Evolutionary conservation across 2,888 invertebrate genomes (phyloP).

Genomic region (Unio pictorum): DNA sequence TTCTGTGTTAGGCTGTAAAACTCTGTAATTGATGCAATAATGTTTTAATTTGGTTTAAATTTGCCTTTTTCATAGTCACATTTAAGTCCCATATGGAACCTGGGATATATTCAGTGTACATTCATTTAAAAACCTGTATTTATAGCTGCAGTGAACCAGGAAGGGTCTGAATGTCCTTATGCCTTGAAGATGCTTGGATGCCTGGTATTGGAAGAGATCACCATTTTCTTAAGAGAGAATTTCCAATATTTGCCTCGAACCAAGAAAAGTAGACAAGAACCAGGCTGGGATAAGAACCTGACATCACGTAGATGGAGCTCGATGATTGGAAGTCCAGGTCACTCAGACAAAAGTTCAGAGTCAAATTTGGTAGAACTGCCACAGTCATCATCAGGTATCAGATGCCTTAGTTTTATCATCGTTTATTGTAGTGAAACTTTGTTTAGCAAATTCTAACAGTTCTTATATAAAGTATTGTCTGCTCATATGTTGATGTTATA

Average conservation of each 20-base stretch:
- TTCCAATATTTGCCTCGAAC: conserved; percentile 81
- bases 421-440: neutral
- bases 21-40: no score
- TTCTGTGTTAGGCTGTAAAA: no score
- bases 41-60: no score
- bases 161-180: conserved; percentile 76
- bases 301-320: conserved; percentile 88
- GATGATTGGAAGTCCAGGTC: conserved; percentile 95
- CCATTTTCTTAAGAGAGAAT: conserved; percentile 95
- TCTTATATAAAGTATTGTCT: neutral
- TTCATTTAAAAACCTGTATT: neutral
- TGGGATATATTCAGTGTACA: neutral
- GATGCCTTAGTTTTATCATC: neutral
- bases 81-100: no score
- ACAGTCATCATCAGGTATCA: conserved; percentile 45
- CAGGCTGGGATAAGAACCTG: conserved; percentile 63
- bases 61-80: no score
- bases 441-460: neutral
- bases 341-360: conserved; percentile 73
- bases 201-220: conserved; percentile 95
- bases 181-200: conserved; percentile 91
- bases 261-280: conserved; percentile 64
- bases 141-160: conserved; percentile 68
- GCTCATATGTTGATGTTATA: conserved; percentile 1
- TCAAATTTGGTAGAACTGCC: conserved; percentile 61